Base-by-base conservation (phyloP, 2,888 invertebrate genomes). In the Agrotis segetum region DNA sequence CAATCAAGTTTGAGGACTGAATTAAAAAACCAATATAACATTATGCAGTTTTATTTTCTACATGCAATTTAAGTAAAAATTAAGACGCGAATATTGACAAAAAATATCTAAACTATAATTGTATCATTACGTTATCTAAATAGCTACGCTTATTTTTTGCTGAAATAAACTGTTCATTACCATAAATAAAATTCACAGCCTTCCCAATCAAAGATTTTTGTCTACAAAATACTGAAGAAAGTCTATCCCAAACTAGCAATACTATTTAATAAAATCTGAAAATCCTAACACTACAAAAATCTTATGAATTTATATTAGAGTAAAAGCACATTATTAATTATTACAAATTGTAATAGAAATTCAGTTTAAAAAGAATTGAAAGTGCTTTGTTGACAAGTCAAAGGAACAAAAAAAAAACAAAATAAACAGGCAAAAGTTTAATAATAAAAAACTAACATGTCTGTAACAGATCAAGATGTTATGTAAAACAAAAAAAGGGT, bases 121-220 rank as follows among this genome's bases (percentile, higher is more conserved):
- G 16, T 72, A 53, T 59, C 62, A 58, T 62, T 59, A 19, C 59
- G 24, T 49, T 46, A 24, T 17, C 46, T 46, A 9, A 19, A 64
- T 65, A 40, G 44, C 17, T 65, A 50, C 29, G 21, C 44, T 71
- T 19, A 64, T 14, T 50, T 69, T 56, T 66, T 50, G 49, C 50
- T 59, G 68, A 79, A 66, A 60, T 56, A 34, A 40, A 61, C 21
- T 53, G 34, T 40, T 44, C 7, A 50, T 77, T 70, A 66, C 50
- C 67, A 44, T 49, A 63, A 0, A 52, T 71, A 53, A 63, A 76
- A 50, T 78, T 88, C 88, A 88, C 87, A 88, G 87, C 88, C 87
- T 78, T 84, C 66, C 77, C 74, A 73, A 76, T 78, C 55, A 73
- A 77, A 74, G 16, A 52, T 78, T 24, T 71, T 71, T 72, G 17